Evolutionary conservation across 2,113 vertebrate genomes (phyloP).

Genomic region (Crocuta crocuta): DNA sequence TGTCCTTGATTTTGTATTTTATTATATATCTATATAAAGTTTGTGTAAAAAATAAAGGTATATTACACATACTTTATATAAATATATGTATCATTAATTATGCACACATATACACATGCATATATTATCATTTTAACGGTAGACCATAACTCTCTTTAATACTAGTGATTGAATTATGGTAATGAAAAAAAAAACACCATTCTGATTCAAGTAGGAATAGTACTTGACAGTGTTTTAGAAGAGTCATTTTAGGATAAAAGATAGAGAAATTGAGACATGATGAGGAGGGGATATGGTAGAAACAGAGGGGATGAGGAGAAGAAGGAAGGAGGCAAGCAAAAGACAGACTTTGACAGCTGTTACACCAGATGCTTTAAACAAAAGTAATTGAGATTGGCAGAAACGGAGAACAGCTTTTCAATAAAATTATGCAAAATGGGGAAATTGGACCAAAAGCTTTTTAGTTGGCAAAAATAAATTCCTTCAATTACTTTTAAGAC

Average conservation of each 20-base stretch:
- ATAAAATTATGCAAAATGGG: slow-evolving; percentile 65
- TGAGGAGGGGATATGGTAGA: not conserved
- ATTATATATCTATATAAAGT: not conserved
- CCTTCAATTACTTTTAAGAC: slow-evolving; percentile 58
- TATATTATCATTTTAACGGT: not conserved
- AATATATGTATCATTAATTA: not conserved
- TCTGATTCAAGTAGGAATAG: slow-evolving; percentile 19
- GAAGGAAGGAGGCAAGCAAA: not conserved
- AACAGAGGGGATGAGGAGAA: not conserved
- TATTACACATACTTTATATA: not conserved
- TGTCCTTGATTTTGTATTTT: not conserved
- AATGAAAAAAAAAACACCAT: not conserved
- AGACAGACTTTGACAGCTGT: slow-evolving; percentile 55
- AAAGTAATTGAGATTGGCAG: slow-evolving; percentile 38
- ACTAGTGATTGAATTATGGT: not conserved
- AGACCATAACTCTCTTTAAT: not conserved
- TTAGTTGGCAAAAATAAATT: slow-evolving; percentile 65
- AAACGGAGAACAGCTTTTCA: slow-evolving; percentile 52
- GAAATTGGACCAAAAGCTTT: slow-evolving; percentile 64
- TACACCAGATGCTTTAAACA: slow-evolving; percentile 62
- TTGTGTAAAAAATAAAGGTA: not conserved
- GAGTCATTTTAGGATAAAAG: slow-evolving; percentile 34
- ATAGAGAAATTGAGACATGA: not conserved
- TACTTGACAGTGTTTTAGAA: not conserved
- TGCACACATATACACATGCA: not conserved